Percentiles rank a stretch among this genome's conserved stretches.
phyloP scores from a whole-genome alignment of 2,113 vertebrate genomes.

The Dryoscopus gambensis region DNA sequence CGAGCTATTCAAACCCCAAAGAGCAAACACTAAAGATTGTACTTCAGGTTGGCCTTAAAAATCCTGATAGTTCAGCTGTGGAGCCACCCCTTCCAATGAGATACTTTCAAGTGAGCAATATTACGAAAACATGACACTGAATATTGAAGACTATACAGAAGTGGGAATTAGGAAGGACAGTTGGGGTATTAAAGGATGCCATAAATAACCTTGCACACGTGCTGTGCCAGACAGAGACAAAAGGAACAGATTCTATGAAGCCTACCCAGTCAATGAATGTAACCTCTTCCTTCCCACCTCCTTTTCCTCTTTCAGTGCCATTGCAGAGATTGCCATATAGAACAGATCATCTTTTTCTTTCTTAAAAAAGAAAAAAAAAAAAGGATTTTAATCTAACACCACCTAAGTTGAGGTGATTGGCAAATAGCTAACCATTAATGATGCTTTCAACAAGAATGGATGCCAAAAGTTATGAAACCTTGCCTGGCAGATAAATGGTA shows the following conservation, averaged over 20 bases:
- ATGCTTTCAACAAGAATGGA: neutral
- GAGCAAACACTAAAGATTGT: neutral
- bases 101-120: neutral
- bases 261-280: neutral
- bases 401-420: neutral
- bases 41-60: neutral
- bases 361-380: neutral
- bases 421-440: neutral
- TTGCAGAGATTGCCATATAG: neutral
- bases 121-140: neutral
- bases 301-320: neutral
- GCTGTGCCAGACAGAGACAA: neutral
- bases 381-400: neutral
- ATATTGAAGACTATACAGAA: neutral
- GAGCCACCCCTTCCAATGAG: neutral
- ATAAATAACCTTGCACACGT: neutral
- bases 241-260: neutral
- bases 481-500: slow-evolving; percentile 53
- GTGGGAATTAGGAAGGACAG: neutral
- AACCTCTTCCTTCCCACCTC: neutral
- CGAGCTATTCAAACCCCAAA: neutral
- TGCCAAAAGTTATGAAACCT: slow-evolving; percentile 24
- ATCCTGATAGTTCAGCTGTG: neutral
- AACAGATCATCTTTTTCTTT: neutral
- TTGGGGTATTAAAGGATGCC: neutral